A percentile compares a stretch with the other conserved stretches of the same genome.
phyloP scores from a whole-genome alignment of 1,140 invertebrate genomes.

The Streblospio benedicti region DNA sequence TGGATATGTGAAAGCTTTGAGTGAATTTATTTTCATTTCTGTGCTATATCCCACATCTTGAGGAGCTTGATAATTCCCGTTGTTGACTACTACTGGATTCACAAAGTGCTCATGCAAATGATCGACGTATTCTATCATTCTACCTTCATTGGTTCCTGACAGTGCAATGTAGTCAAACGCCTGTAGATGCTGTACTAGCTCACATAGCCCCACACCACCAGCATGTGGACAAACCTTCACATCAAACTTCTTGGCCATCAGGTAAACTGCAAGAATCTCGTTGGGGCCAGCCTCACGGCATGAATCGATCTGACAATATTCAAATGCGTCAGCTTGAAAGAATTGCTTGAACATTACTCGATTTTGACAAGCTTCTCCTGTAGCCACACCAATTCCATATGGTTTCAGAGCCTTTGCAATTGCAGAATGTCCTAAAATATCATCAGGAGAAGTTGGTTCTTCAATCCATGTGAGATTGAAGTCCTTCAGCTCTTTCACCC shows the following conservation, averaged over 20 bases:
- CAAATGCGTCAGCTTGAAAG: slow-evolving; percentile 65
- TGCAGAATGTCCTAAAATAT: slow-evolving; percentile 70
- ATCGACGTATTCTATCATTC: slow-evolving; percentile 77
- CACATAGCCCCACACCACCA: slow-evolving; percentile 82
- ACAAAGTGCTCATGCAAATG: slow-evolving; percentile 82
- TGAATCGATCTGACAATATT: slow-evolving; percentile 84
- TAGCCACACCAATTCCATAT: slow-evolving; percentile 72
- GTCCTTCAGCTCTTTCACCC: slow-evolving; percentile 68
- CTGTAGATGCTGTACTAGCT: slow-evolving; percentile 85
- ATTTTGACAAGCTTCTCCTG: slow-evolving; percentile 85
- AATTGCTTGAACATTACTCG: slow-evolving; percentile 88
- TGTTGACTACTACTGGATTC: slow-evolving; percentile 58
- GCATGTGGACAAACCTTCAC: slow-evolving; percentile 88
- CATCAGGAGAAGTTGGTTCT: slow-evolving; percentile 86
- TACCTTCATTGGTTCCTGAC: slow-evolving; percentile 58
- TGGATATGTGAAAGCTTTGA: slow-evolving; percentile 65
- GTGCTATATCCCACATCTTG: slow-evolving; percentile 69
- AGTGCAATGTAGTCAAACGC: slow-evolving; percentile 75
- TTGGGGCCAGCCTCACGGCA: slow-evolving; percentile 79
- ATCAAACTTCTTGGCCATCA: slow-evolving; percentile 65
- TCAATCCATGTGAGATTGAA: slow-evolving; percentile 81
- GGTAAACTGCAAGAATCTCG: slow-evolving; percentile 76
- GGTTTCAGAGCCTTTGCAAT: slow-evolving; percentile 62
- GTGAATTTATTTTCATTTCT: slow-evolving; percentile 59
- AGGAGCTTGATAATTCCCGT: slow-evolving; percentile 66